These are phyloP conservation scores for Monochamus saltuarius DNA, from an alignment of 1,140 invertebrate species.

Conservation along the genomic window DNA sequence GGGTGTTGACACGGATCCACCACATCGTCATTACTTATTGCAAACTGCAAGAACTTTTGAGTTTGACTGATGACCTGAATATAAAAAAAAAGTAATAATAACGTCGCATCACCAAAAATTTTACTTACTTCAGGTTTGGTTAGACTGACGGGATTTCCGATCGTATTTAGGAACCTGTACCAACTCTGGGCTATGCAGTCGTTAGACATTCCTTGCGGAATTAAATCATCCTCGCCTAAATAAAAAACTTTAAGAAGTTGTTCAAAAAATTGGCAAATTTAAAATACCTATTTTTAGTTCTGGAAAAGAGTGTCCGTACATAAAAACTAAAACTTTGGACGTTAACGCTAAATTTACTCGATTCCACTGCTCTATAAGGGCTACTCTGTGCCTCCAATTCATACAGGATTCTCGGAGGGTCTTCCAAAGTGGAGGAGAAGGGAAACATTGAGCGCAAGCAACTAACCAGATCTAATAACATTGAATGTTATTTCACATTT, in stretches of 20 bases:
- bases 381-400: constrained; percentile 89
- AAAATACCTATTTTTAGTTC: constrained; percentile 77
- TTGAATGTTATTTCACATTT: constrained; percentile 8
- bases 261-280: constrained; percentile 1
- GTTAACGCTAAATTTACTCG: constrained; percentile 88
- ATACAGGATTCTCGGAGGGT: constrained; percentile 90
- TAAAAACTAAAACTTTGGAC: constrained; percentile 77
- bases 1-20: constrained; percentile 90
- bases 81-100: constrained; percentile 6
- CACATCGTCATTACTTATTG: constrained; percentile 58
- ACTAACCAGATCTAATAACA: constrained; percentile 76
- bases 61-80: constrained; percentile 63
- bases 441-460: constrained; percentile 87
- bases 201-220: constrained; percentile 79
- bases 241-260: constrained; percentile 4
- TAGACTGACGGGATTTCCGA: constrained; percentile 92
- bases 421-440: constrained; percentile 93
- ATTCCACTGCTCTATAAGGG: constrained; percentile 94
- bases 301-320: constrained; percentile 87
- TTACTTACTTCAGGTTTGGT: constrained; percentile 73
- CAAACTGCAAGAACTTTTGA: constrained; percentile 65
- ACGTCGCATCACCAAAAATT: constrained; percentile 44
- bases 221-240: constrained; percentile 81
- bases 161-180: constrained; percentile 90
- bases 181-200: constrained; percentile 91